Evolutionary conservation across 2,888 invertebrate genomes (phyloP).

Genomic region (Sesamia inferens): DNA sequence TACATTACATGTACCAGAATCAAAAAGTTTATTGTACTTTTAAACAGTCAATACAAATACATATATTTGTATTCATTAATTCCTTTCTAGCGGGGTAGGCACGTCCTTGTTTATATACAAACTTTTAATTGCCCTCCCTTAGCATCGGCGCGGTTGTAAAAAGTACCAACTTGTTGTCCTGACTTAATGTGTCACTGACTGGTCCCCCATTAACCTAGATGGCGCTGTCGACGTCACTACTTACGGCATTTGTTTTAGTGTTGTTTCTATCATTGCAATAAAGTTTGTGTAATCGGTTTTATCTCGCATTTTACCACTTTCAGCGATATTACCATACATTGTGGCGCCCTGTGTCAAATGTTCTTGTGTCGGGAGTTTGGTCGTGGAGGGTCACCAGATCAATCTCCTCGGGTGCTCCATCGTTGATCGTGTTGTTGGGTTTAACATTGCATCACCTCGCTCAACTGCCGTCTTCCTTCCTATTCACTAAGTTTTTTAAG

Average conservation of each 20-base stretch:
- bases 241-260: constrained; percentile 35
- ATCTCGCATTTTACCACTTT: no score
- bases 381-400: no score
- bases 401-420: no score
- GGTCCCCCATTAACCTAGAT: constrained; percentile 54
- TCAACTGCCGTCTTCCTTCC: no score
- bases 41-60: constrained; percentile 18
- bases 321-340: no score
- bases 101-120: constrained; percentile 32
- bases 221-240: constrained; percentile 4
- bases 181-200: constrained; percentile 43
- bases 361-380: no score
- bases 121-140: constrained; percentile 49
- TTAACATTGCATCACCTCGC: no score
- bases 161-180: constrained; percentile 48
- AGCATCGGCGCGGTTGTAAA: constrained; percentile 44
- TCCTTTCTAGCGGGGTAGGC: constrained; percentile 10
- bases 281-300: background rate
- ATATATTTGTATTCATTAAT: constrained; percentile 20
- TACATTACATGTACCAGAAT: background rate
- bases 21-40: background rate
- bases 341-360: no score
- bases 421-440: no score
- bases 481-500: no score
- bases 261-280: constrained; percentile 5